These are phyloP conservation scores for Metalampra italica DNA, from an alignment of 2,888 invertebrate species.

Conservation along the genomic window DNA sequence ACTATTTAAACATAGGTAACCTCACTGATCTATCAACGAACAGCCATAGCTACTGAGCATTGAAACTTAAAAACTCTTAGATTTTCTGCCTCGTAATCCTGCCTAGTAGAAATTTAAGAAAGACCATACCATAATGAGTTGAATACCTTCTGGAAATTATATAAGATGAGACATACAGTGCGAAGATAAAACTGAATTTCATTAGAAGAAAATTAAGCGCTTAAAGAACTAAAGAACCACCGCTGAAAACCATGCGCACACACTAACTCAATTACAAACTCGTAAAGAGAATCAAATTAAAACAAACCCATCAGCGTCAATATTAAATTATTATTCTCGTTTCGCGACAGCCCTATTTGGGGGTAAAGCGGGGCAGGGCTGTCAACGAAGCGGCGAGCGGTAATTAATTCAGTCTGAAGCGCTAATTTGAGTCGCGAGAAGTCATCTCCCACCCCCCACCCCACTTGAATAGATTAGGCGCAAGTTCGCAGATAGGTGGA, in stretches of 20 bases:
- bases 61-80: too few relatives aligned
- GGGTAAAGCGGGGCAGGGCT: background rate
- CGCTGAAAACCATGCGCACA: background rate
- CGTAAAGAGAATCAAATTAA: background rate
- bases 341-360: constrained; percentile 1
- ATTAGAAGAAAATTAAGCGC: too few relatives aligned
- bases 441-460: constrained; percentile 29
- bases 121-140: too few relatives aligned
- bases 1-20: too few relatives aligned
- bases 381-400: constrained; percentile 48
- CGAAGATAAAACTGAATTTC: too few relatives aligned
- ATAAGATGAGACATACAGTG: too few relatives aligned
- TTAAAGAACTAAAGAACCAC: too few relatives aligned
- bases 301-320: constrained; percentile 1
- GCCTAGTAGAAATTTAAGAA: too few relatives aligned
- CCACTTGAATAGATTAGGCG: constrained; percentile 25
- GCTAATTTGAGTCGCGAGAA: constrained; percentile 59
- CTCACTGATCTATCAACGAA: too few relatives aligned
- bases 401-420: constrained; percentile 68
- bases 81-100: too few relatives aligned
- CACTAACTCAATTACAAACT: background rate
- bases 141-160: too few relatives aligned
- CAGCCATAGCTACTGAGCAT: too few relatives aligned
- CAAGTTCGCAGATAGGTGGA: constrained; percentile 4
- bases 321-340: constrained; percentile 1